These are phyloP conservation scores for Brenthis daphne DNA, from an alignment of 2,888 invertebrate species.

Conservation along the genomic window DNA sequence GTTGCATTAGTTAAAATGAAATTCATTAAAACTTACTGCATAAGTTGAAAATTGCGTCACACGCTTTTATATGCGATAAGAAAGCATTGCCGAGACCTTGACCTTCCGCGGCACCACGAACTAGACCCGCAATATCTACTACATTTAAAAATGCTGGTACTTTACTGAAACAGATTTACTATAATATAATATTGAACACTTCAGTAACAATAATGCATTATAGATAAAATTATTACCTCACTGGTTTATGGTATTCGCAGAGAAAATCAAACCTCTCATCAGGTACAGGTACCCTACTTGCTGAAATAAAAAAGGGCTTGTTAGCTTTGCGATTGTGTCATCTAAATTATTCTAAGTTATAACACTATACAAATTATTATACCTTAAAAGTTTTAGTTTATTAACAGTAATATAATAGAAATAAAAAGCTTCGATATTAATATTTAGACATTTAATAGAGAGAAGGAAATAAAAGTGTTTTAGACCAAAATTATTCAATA, in stretches of 20 bases:
- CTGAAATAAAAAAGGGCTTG: conserved; percentile 47
- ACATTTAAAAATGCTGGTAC: conserved; percentile 99
- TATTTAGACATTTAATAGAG: too few relatives aligned
- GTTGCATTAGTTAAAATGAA: too few relatives aligned
- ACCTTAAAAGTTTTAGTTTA: background rate
- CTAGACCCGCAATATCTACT: conserved; percentile 98
- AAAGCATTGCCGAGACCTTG: conserved; percentile 99
- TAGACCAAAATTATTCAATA: background rate
- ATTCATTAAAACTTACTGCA: conserved; percentile 87
- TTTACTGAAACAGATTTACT: conserved; percentile 85
- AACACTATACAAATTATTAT: background rate
- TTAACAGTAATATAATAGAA: background rate
- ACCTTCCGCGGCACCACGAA: conserved; percentile 98
- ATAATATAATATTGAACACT: background rate
- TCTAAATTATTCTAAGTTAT: background rate
- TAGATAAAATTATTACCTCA: conserved; percentile 84
- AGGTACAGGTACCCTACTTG: conserved; percentile 98
- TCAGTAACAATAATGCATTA: background rate
- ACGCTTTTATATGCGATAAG: conserved; percentile 98
- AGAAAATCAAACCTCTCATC: conserved; percentile 96
- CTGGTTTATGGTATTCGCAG: conserved; percentile 96
- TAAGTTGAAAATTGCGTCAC: conserved; percentile 98
- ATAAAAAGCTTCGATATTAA: too few relatives aligned
- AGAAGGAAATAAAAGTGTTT: too few relatives aligned
- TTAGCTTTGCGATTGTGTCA: conserved; percentile 40